Evolutionary conservation across 2,888 invertebrate genomes (phyloP), one percentile per base, ranked within the genome.

Genomic region (Frankliniella intonsa): DNA sequence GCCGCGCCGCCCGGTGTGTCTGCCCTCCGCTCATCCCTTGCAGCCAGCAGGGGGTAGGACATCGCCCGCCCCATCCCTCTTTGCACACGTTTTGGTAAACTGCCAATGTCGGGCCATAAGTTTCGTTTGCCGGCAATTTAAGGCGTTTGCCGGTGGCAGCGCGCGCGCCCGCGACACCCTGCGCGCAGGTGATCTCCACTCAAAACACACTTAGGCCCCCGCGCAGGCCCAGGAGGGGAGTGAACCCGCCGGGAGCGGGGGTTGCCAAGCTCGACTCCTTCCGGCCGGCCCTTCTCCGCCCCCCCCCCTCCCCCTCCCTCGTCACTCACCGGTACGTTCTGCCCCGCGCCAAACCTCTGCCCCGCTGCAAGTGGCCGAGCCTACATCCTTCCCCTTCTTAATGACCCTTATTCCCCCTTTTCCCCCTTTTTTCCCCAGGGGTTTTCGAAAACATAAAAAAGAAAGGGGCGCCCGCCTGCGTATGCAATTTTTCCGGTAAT

Each of bases 81-180:
- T 76, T 76, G 69, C 69, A 76, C 69, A 76, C 69, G 69, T 76
- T 76, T 76, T 76, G 69, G 69, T 76, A 76, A 76, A 76, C 69
- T 76, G 69, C 69, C 69, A 76, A 76, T 76, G 69, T 25, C 69
- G 69, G 69, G 69, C 69, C 69, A 76, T 76, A 76, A 76, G 69
- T 76, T 76, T 76, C 22, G 69, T 25, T 76, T 76, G 69, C 69
- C 69, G 69, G 69, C 69, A 22, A 76, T 76, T 76, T 76, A 76
- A 76, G 69, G 69, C 69, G 69, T 76, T 76, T 76, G 69, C 69
- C 69, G 69, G 69, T 76, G 69, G 69, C 69, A 76, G 69, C 69
- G 69, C 22, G 22, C 69, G 69, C 69, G 69, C 12, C 69, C 22
- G 69, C 69, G 62, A n/a, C 25, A 25, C 22, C 25, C 25, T 12